Conservation (phyloP, 1,140 invertebrate genomes). For the Nylanderia fulva region DNA sequence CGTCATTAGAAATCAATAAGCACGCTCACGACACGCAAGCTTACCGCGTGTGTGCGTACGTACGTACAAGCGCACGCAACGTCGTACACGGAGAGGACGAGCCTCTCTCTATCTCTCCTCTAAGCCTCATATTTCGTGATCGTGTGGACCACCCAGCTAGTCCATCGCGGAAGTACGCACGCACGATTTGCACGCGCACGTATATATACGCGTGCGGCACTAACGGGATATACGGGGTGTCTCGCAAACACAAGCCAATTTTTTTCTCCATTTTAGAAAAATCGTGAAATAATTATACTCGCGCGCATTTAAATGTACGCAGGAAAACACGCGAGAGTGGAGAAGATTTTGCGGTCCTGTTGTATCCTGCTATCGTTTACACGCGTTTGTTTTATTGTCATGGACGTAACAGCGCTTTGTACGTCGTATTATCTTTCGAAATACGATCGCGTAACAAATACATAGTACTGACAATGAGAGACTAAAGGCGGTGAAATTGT, state of each 20-base stretch:
- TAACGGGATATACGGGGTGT: conserved; percentile 62
- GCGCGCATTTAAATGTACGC: too few relatives aligned
- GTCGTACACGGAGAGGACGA: conserved; percentile 44
- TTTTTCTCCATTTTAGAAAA: too few relatives aligned
- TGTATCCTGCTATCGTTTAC: too few relatives aligned
- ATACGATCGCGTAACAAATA: too few relatives aligned
- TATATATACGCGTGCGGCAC: conserved; percentile 48
- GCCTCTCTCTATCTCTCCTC: conserved; percentile 50
- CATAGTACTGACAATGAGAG: too few relatives aligned
- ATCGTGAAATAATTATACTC: too few relatives aligned
- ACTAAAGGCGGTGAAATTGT: not conserved
- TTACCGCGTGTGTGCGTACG: conserved; percentile 48
- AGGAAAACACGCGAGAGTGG: too few relatives aligned
- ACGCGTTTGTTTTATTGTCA: too few relatives aligned
- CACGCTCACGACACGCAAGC: conserved; percentile 15
- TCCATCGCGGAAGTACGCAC: conserved; percentile 71
- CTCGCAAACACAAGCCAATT: not conserved
- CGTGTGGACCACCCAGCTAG: conserved; percentile 71
- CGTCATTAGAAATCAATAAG: conserved; percentile 62
- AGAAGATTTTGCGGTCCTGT: too few relatives aligned
- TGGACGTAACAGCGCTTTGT: too few relatives aligned
- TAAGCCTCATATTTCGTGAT: conserved; percentile 72
- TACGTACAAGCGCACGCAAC: conserved; percentile 65
- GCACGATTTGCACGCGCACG: conserved; percentile 68
- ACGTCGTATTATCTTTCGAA: too few relatives aligned